A percentile compares a stretch with the other conserved stretches of the same genome.
phyloP scores from a whole-genome alignment of 2,888 invertebrate genomes.

The Caenorhabditis sp. region DNA sequence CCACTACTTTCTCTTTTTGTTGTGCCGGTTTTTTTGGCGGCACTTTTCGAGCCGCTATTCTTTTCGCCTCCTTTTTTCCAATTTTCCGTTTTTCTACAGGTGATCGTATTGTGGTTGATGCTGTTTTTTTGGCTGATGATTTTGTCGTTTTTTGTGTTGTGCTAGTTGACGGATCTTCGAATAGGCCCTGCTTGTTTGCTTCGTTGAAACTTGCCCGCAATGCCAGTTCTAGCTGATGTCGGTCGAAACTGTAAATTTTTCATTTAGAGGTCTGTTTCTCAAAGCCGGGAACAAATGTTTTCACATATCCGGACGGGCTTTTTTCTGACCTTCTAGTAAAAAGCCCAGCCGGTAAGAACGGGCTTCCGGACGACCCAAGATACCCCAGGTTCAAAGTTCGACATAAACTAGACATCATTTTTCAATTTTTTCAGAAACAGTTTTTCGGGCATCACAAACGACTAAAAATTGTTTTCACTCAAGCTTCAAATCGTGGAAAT shows the following conservation, averaged over 20 bases:
- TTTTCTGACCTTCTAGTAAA: no score
- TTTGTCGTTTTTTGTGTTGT: slow-evolving; percentile 21
- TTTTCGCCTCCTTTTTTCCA: not conserved
- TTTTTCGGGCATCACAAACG: no score
- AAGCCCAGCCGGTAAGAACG: no score
- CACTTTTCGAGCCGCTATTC: slow-evolving; percentile 4
- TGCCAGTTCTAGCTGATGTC: slow-evolving; percentile 44
- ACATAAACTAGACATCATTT: no score
- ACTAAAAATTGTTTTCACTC: no score
- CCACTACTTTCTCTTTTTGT: not conserved
- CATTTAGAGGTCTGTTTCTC: not conserved
- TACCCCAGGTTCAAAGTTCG: no score
- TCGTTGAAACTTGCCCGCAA: slow-evolving; percentile 43
- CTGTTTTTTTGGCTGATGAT: slow-evolving; percentile 34
- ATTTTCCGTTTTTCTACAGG: not conserved
- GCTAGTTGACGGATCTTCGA: slow-evolving; percentile 20
- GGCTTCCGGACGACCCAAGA: no score
- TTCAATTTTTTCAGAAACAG: no score
- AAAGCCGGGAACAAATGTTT: no score
- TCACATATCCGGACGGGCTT: no score
- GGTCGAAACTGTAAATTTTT: slow-evolving; percentile 47
- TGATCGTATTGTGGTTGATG: not conserved
- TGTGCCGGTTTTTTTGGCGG: not conserved
- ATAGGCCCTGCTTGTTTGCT: slow-evolving; percentile 18
- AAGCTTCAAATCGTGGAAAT: no score